These are phyloP conservation scores for Mimachlamys varia DNA, from an alignment of 2,888 invertebrate species.

Conservation along the genomic window DNA sequence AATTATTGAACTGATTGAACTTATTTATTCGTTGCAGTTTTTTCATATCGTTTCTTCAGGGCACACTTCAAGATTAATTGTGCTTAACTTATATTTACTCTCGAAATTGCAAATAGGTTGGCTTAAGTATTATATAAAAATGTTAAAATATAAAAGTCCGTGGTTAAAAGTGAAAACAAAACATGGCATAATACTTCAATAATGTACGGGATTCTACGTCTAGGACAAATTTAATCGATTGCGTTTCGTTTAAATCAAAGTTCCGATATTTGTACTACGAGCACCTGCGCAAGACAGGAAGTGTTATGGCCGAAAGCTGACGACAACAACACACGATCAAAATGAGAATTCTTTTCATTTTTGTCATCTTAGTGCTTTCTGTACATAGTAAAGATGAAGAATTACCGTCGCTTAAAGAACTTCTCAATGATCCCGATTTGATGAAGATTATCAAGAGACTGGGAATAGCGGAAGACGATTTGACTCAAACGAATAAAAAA, in stretches of 20 bases:
- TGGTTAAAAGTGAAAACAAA: too few relatives aligned
- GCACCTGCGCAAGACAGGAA: slow-evolving; percentile 32
- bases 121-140: too few relatives aligned
- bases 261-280: background rate
- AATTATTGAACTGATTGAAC: too few relatives aligned
- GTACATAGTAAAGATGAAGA: slow-evolving; percentile 29
- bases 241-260: background rate
- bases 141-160: too few relatives aligned
- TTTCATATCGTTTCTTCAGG: too few relatives aligned
- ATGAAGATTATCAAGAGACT: slow-evolving; percentile 63
- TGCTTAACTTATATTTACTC: too few relatives aligned
- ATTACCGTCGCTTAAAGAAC: slow-evolving; percentile 45
- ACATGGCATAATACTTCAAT: too few relatives aligned
- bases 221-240: background rate
- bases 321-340: background rate
- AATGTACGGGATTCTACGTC: too few relatives aligned
- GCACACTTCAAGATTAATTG: too few relatives aligned
- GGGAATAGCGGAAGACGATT: slow-evolving; percentile 48
- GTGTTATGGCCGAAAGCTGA: slow-evolving; percentile 3
- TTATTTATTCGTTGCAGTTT: too few relatives aligned
- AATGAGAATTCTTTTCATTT: slow-evolving; percentile 40
- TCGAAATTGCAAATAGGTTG: too few relatives aligned
- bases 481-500: slow-evolving; percentile 13
- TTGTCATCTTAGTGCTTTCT: slow-evolving; percentile 7
- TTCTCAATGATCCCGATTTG: slow-evolving; percentile 60